Evolutionary conservation across 2,888 invertebrate genomes (phyloP).

Genomic region (Metacarcinus magister): DNA sequence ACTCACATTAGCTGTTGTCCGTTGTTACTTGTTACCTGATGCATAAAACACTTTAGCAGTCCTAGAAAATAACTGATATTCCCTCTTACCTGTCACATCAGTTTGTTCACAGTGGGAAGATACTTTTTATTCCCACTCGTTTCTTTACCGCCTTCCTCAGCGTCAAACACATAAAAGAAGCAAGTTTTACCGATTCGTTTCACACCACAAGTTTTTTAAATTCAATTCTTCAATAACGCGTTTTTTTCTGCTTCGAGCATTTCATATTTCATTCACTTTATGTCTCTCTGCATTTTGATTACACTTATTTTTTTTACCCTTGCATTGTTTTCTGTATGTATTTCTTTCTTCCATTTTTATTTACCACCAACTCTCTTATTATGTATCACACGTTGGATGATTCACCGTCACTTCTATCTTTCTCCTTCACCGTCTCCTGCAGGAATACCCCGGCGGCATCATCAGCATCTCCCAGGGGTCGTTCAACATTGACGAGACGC

Average conservation of each 20-base stretch:
- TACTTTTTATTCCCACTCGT: background rate
- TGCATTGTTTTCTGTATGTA: background rate
- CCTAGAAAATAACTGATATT: too few species aligned
- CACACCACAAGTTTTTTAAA: background rate
- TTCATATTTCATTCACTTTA: background rate
- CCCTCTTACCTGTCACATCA: background rate
- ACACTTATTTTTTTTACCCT: background rate
- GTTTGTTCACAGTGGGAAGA: background rate
- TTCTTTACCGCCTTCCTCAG: background rate
- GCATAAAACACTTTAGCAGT: background rate
- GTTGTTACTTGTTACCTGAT: too few species aligned
- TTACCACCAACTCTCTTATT: background rate
- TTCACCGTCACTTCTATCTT: background rate
- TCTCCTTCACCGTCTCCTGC: background rate
- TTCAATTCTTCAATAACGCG: background rate
- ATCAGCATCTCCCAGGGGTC: slow-evolving; percentile 75
- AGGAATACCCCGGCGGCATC: slow-evolving; percentile 81
- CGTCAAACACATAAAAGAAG: background rate
- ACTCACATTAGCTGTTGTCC: too few species aligned
- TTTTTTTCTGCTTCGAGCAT: background rate
- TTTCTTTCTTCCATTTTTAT: background rate
- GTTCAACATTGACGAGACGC: slow-evolving; percentile 78
- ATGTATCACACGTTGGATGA: background rate
- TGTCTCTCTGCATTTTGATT: background rate
- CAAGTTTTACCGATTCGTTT: background rate